Evolutionary conservation across 2,888 invertebrate species (phyloP), one percentile per base, ranked within the genome.

Genomic region (Chaetogeoica ovagalla): DNA sequence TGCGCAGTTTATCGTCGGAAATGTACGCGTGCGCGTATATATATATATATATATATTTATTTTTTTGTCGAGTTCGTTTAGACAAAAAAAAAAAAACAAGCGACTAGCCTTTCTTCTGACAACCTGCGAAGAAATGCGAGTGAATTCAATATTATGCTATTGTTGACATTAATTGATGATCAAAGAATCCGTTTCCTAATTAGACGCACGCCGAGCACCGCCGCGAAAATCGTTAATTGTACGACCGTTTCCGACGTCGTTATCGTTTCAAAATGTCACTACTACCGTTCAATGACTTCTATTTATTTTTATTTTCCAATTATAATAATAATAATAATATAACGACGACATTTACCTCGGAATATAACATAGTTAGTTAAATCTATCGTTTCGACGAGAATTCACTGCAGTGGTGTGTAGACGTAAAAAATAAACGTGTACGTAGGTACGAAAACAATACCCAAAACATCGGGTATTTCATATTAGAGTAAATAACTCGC

Each of bases 131-230:
- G 4, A 30, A 30, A 30, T 30, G 30, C 30, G 43, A 9, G 9
- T 3, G 43, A 71, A 72, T 21, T n/a, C n/a, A 59, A 21, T 60
- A 72, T 72, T 30, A 62, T 55, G 74, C 74, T 75, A n/a, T n/a
- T 57, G 65, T 66, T 65, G 65, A 75, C 57, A 2, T 75, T 65
- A n/a, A n/a, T n/a, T 66, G 65, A 75, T 23, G 74, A 75, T 66
- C 74, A 75, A 66, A 75, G 39, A 30, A 75, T 9, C 43, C 74
- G 37, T 55, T 65, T 30, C 65, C 74, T 63, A 65, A 74, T 74
- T 65, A 74, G 37, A 74, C 74, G 55, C 55, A 52, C 63, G 21
- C 63, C 63, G 17, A 74, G 63, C 55, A 55, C 65, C 57, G 65
- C 65, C 57, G 65, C 57, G 74, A 75, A 65, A 75, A 39, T 75